A percentile compares a stretch with the other conserved stretches of the same genome.
Evolutionary conservation across 1,140 invertebrate genomes (phyloP).

Genomic region (Maniola jurtina): DNA sequence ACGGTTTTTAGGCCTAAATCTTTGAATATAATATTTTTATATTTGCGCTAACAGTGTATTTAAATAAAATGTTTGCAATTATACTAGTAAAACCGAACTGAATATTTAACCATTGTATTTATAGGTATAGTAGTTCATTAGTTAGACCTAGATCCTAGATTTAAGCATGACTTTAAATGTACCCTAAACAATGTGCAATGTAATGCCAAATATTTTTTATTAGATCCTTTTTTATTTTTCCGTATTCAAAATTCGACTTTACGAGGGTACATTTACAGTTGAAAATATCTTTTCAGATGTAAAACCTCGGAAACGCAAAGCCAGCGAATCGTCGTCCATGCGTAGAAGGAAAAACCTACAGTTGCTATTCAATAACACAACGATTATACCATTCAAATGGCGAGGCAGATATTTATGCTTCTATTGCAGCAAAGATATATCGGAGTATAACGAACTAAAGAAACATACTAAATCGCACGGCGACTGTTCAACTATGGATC

Average conservation of each 20-base stretch:
- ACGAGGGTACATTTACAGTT: slow-evolving; percentile 72
- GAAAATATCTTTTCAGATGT: slow-evolving; percentile 61
- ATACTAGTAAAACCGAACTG: neutral
- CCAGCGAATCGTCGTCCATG: slow-evolving; percentile 61
- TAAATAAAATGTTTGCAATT: too few species aligned
- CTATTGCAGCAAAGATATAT: slow-evolving; percentile 64
- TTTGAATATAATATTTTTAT: too few species aligned
- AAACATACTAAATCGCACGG: slow-evolving; percentile 65
- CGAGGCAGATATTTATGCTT: slow-evolving; percentile 70
- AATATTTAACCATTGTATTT: neutral
- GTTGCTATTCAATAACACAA: slow-evolving; percentile 65
- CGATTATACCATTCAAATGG: slow-evolving; percentile 71
- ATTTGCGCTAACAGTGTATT: too few species aligned
- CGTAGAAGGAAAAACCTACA: slow-evolving; percentile 61
- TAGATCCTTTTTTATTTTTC: neutral
- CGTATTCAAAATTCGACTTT: slow-evolving; percentile 28
- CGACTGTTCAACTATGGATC: slow-evolving; percentile 53
- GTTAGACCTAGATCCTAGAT: neutral
- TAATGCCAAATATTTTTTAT: slow-evolving; percentile 8
- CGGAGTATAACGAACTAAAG: slow-evolving; percentile 51
- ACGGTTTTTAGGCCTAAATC: too few species aligned
- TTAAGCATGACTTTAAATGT: slow-evolving; percentile 62
- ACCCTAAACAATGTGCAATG: slow-evolving; percentile 42
- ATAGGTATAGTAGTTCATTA: neutral
- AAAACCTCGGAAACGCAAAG: slow-evolving; percentile 56